Evolutionary conservation across 2,113 vertebrate genomes (phyloP).

Genomic region (Plestiodon gilberti): DNA sequence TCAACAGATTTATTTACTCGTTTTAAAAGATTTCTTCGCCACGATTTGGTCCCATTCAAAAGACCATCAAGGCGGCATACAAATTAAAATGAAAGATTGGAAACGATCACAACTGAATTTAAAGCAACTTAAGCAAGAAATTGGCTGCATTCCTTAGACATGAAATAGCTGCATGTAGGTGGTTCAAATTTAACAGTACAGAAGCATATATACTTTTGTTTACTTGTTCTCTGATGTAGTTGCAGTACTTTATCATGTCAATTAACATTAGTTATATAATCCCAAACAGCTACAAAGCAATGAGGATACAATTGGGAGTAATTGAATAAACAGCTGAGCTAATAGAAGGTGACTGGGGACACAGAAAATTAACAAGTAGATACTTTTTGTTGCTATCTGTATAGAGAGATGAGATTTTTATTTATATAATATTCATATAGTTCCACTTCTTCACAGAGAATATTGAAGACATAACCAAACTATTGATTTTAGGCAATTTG

Average conservation of each 20-base stretch:
- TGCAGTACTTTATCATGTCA: constrained; percentile 49
- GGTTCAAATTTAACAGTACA: too few species aligned
- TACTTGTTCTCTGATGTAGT: constrained; percentile 32
- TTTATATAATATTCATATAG: constrained; percentile 49
- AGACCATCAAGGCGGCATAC: too few species aligned
- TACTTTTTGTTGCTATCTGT: constrained; percentile 40
- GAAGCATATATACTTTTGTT: too few species aligned
- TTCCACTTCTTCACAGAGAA: constrained; percentile 41
- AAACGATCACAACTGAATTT: too few species aligned
- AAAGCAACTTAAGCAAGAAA: too few species aligned
- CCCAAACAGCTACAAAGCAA: constrained; percentile 58
- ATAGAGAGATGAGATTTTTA: constrained; percentile 56
- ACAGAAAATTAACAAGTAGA: constrained; percentile 57
- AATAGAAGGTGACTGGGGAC: constrained; percentile 30
- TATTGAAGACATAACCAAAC: not conserved
- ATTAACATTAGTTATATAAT: constrained; percentile 52
- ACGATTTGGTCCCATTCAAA: too few species aligned
- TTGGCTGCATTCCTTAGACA: too few species aligned
- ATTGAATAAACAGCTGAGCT: constrained; percentile 62
- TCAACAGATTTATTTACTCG: too few species aligned
- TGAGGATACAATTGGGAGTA: constrained; percentile 59
- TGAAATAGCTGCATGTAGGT: not conserved
- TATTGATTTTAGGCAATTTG: too few species aligned
- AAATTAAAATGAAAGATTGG: too few species aligned
- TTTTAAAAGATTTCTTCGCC: too few species aligned